Base-by-base conservation (phyloP, 2,888 invertebrate genomes). In the Eupithecia dodoneata region DNA sequence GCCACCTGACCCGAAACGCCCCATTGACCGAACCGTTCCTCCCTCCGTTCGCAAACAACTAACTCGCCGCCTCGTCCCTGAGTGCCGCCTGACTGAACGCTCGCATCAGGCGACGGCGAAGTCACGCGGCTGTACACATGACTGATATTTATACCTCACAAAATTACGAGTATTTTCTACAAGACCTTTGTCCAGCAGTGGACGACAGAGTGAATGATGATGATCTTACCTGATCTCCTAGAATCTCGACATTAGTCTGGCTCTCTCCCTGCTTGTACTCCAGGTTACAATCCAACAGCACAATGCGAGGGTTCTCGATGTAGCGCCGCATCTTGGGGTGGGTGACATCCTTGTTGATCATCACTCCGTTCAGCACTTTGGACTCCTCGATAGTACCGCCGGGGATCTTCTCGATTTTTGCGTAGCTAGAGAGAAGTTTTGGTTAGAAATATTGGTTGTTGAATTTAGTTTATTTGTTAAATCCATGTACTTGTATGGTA, bases 191-290 rank as follows among this genome's bases (percentile, higher is more conserved):
- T 65, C 41, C 41, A 65, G 12, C 65, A 42, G 18, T 42, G 4
- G n/a, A 63, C 59, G 42, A 6, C 66, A 42, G 9, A 18, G 41
- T 6, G 3, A 15, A 6, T 5, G 42, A 13, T 7, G 66, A 42
- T 6, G 4, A 44, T 6, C 9, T 66, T 18, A 76, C 96, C 87
- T 97, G 97, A 87, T 99, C 99, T 73, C 98, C 98, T 86, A 97
- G 95, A 79, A 99, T 98, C 94, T 99, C 99, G 49, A 99, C 98
- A 90, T 99, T 99, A 6, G 99, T 99, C 96, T 99, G 98, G 88
- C 99, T 99, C 95, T 99, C 99, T 52, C 99, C 99, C 93, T 99
- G 99, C 93, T 99, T 99, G 95, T 99, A 99, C 92, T 99, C 99
- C 75, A 99, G 95, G 1, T 98, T 97, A 91, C 99, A 99, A 93